These are phyloP conservation scores for Thermophis baileyi DNA, from an alignment of 2,113 vertebrate genomes.

Conservation along the genomic window DNA sequence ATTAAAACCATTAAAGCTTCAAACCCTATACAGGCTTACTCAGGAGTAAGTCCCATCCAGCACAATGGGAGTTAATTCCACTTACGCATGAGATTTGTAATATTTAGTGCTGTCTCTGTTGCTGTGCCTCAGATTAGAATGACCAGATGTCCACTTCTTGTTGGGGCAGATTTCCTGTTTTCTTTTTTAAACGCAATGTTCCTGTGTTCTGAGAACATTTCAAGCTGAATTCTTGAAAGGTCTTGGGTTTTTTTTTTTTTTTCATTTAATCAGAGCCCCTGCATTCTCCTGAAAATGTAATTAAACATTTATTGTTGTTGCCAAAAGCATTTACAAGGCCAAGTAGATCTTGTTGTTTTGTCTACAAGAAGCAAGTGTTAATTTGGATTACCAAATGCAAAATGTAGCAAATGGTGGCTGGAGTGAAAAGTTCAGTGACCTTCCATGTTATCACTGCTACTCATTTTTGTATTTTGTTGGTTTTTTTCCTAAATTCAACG, in stretches of 20 bases:
- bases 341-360: neutral
- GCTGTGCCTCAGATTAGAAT: neutral
- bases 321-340: neutral
- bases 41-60: neutral
- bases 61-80: neutral
- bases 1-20: neutral
- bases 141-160: neutral
- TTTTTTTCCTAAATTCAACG: neutral
- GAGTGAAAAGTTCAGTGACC: neutral
- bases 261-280: neutral
- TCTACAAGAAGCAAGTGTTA: neutral
- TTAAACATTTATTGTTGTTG: neutral
- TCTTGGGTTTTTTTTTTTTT: neutral
- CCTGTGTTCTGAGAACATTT: neutral
- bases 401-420: rapidly evolving
- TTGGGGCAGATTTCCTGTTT: neutral
- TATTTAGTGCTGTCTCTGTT: neutral
- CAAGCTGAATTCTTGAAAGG: neutral
- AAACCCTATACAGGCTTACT: neutral
- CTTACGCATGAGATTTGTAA: neutral
- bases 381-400: neutral
- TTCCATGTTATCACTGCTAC: neutral
- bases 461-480: neutral
- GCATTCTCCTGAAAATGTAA: neutral
- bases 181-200: conserved; percentile 5